Conservation (phyloP, 1,140 invertebrate genomes). For the Zaprionus camerounensis region DNA sequence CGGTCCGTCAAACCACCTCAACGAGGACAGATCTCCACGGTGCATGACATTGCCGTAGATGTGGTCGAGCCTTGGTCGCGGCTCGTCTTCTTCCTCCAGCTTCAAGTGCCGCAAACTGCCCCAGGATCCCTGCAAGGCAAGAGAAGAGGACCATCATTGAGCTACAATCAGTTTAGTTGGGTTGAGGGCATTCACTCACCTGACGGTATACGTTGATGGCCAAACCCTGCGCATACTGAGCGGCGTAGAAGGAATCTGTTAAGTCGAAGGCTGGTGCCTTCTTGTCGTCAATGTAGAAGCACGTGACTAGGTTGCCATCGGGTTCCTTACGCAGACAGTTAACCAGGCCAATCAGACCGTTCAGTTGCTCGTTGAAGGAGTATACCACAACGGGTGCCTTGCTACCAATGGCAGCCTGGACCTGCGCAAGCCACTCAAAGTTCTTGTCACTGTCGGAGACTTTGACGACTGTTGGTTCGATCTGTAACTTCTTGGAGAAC, state of each 20-base stretch:
- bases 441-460: constrained; percentile 73
- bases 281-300: constrained; percentile 88
- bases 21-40: constrained; percentile 92
- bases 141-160: no score
- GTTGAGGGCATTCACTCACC: constrained; percentile 79
- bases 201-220: constrained; percentile 92
- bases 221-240: constrained; percentile 89
- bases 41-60: constrained; percentile 91
- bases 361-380: constrained; percentile 87
- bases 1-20: constrained; percentile 92
- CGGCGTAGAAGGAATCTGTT: constrained; percentile 87
- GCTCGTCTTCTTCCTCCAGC: constrained; percentile 84
- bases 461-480: constrained; percentile 67
- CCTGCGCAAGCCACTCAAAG: constrained; percentile 85
- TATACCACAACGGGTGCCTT: constrained; percentile 85
- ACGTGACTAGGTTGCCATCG: constrained; percentile 87
- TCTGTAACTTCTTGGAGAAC: constrained; percentile 45
- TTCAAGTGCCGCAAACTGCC: constrained; percentile 91
- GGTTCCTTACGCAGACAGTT: constrained; percentile 90
- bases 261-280: constrained; percentile 88
- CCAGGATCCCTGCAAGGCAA: constrained; percentile 87
- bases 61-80: constrained; percentile 85
- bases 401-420: constrained; percentile 86
- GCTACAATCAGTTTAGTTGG: background rate
- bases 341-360: constrained; percentile 93